Evolutionary conservation across 2,888 invertebrate species (phyloP), one percentile per base, ranked within the genome.

Genomic region (Epicampocera succincta): DNA sequence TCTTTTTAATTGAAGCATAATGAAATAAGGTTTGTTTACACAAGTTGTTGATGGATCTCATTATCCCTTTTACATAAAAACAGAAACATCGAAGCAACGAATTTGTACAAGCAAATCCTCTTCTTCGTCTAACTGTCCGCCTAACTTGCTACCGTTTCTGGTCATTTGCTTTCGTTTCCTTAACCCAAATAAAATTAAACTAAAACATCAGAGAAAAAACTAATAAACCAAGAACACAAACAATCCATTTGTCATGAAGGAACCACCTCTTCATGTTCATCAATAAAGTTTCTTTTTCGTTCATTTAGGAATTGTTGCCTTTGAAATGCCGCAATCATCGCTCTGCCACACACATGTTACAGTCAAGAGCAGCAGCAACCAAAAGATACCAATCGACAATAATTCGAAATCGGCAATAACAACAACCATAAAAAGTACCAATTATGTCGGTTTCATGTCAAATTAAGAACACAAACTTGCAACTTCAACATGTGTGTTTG

Each of bases 391-490:
- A 71, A 80, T 80, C 76, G 83, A 71, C 74, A 75, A 82, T 78
- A 78, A 78, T 77, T 77, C 58, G 68, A 77, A 75, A 52, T 74
- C 77, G 44, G 50, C 69, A 61, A 73, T 33, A 73, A 54, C 52
- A 73, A 65, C 54, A 84, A 75, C 63, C 73, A 79, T 19, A 33
- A 71, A 69, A 72, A 71, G 77, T 56, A 80, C 78, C 84, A 85
- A 85, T 85, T 85, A 85, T 84, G 85, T 85, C 81, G 83, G 80
- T 85, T 85, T 85, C 85, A 85, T 85, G 85, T 85, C 85, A 85
- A 85, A 85, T 85, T 85, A 84, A 84, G 84, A 85, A 84, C 77
- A 75, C 75, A 81, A 83, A 83, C 79, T 80, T 80, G 65, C 60
- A 65, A 77, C 80, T 68, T 65, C 44, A 60, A 50, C 71, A 63